Conservation (phyloP, 2,888 invertebrate genomes). For the Ectemnius continuus region DNA sequence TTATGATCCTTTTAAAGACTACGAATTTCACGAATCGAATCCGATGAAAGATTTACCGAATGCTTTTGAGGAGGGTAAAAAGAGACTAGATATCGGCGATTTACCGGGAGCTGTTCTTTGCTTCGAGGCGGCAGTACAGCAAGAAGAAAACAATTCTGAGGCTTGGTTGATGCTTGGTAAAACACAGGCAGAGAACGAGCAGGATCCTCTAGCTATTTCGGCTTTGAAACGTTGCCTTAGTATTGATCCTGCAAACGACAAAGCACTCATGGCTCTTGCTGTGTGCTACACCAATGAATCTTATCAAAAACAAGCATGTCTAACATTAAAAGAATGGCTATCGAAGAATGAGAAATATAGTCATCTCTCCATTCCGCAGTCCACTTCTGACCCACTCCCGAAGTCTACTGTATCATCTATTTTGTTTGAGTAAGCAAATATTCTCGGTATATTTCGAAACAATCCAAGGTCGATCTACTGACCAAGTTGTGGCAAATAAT, state of each 20-base stretch:
- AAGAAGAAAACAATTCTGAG: slow-evolving; percentile 87
- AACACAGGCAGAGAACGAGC: slow-evolving; percentile 98
- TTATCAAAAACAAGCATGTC: slow-evolving; percentile 92
- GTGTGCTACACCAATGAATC: slow-evolving; percentile 98
- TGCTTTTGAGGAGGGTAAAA: slow-evolving; percentile 92
- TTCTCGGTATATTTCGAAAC: too few relatives aligned
- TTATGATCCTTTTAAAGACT: slow-evolving; percentile 85
- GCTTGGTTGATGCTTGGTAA: slow-evolving; percentile 94
- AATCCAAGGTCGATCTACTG: neutral
- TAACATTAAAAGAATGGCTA: slow-evolving; percentile 89
- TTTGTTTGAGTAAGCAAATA: slow-evolving; percentile 73
- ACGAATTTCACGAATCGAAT: slow-evolving; percentile 91
- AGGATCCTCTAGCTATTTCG: slow-evolving; percentile 94
- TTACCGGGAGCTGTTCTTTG: slow-evolving; percentile 96
- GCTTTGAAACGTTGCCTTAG: slow-evolving; percentile 92
- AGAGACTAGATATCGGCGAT: slow-evolving; percentile 90
- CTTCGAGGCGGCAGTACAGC: slow-evolving; percentile 96
- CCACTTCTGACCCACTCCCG: slow-evolving; percentile 71
- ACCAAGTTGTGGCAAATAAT: neutral
- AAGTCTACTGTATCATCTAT: slow-evolving; percentile 76
- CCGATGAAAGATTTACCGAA: slow-evolving; percentile 88
- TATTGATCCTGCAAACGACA: slow-evolving; percentile 88
- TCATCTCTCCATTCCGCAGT: slow-evolving; percentile 81
- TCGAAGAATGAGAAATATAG: slow-evolving; percentile 89
- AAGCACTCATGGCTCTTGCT: slow-evolving; percentile 93